Percentiles rank a stretch among this genome's conserved stretches.
phyloP scores from a whole-genome alignment of 2,113 vertebrate genomes.

The Hippolais icterina region DNA sequence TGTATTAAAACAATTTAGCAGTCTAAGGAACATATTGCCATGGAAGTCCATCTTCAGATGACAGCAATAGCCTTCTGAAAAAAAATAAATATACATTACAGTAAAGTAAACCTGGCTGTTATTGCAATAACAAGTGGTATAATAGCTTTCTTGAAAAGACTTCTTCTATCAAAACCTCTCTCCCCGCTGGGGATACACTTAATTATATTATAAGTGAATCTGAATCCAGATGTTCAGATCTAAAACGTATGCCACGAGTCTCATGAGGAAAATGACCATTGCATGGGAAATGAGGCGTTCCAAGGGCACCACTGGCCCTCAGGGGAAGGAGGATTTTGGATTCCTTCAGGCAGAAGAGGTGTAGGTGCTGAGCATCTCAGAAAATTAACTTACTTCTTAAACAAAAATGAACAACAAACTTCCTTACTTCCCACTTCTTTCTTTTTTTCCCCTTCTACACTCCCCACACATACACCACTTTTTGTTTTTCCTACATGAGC shows the following conservation, averaged over 20 bases:
- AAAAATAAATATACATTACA: slow-evolving; percentile 9
- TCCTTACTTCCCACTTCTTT: not conserved
- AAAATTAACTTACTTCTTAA: not conserved
- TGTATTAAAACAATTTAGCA: slow-evolving; percentile 16
- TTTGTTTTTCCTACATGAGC: not conserved
- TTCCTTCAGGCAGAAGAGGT: not conserved
- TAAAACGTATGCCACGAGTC: not conserved
- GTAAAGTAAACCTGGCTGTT: slow-evolving; percentile 4
- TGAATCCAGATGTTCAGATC: slow-evolving; percentile 30
- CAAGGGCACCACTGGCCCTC: not conserved
- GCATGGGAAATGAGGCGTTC: not conserved
- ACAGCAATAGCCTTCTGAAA: not conserved
- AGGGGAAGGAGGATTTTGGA: not conserved
- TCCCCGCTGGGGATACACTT: not conserved
- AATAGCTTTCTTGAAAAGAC: not conserved
- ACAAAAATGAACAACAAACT: not conserved
- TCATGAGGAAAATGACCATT: not conserved
- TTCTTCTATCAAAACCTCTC: not conserved
- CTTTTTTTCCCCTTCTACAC: no score
- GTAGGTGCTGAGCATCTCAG: not conserved
- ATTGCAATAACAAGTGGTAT: not conserved
- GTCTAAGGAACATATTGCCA: not conserved
- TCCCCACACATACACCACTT: rapidly evolving
- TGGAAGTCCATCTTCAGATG: not conserved
- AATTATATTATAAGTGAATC: not conserved